Percentiles rank a stretch among this genome's conserved stretches.
Evolutionary conservation across 2,113 vertebrate species (phyloP).

Genomic region (Cranoglanis bouderius): DNA sequence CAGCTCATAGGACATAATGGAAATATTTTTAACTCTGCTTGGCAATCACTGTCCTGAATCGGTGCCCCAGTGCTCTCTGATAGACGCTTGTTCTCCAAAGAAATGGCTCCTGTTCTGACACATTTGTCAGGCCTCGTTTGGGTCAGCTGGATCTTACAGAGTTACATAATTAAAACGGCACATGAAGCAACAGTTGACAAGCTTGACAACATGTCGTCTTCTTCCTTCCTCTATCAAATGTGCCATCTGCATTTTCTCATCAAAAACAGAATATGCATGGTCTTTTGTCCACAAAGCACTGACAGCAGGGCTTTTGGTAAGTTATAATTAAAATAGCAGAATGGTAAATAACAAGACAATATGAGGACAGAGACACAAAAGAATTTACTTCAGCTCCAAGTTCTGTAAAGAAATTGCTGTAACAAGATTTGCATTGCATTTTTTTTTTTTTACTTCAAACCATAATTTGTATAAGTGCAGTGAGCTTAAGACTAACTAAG

Average conservation of each 20-base stretch:
- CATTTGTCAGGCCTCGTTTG: constrained; percentile 42
- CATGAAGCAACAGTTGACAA: constrained; percentile 32
- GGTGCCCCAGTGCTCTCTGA: not conserved
- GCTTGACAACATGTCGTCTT: constrained; percentile 35
- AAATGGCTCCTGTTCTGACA: constrained; percentile 28
- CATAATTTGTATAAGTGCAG: not conserved
- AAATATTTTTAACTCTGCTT: constrained; percentile 6
- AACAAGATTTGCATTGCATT: not conserved
- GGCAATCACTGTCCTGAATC: not conserved
- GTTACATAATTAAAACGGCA: constrained; percentile 45
- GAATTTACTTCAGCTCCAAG: not conserved
- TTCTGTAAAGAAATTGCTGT: not conserved
- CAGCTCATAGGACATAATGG: not conserved
- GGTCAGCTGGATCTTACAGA: constrained; percentile 38
- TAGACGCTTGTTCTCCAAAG: not conserved
- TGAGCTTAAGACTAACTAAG: not conserved
- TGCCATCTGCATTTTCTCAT: constrained; percentile 1
- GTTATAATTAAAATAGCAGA: not conserved
- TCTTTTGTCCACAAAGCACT: constrained; percentile 22
- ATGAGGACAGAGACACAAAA: not conserved
- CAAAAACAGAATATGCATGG: constrained; percentile 27
- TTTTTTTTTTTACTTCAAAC: not conserved
- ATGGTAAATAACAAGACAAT: constrained; percentile 1
- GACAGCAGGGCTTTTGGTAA: not conserved
- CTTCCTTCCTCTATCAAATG: constrained; percentile 16